phyloP scores from a whole-genome alignment of 2,113 vertebrate species.

The Lepus europaeus region DNA sequence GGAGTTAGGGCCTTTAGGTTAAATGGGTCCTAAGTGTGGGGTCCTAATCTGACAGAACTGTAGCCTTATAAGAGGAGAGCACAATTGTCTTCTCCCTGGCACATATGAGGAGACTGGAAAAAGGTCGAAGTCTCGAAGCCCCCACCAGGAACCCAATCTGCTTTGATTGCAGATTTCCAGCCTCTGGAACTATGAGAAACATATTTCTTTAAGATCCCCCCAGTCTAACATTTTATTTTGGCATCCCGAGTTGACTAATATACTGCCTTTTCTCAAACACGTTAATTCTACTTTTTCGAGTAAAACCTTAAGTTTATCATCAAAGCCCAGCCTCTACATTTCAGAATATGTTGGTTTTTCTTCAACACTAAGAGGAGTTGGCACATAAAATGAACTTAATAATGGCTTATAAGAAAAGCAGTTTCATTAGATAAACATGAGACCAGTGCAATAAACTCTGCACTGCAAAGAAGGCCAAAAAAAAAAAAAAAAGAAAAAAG shows the following conservation, averaged over 20 bases:
- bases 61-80: background rate
- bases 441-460: background rate
- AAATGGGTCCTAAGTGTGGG: background rate
- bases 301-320: constrained; percentile 7
- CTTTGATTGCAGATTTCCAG: background rate
- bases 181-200: background rate
- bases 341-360: constrained; percentile 24
- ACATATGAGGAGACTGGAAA: background rate
- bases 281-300: constrained; percentile 10
- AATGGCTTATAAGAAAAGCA: background rate
- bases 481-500: background rate
- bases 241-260: background rate
- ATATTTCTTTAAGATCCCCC: constrained; percentile 24
- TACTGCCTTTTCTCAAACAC: constrained; percentile 27
- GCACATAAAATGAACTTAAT: constrained; percentile 19
- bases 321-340: constrained; percentile 28
- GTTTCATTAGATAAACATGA: constrained; percentile 31
- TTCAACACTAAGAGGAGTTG: constrained; percentile 32
- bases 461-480: background rate
- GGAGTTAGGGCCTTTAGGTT: background rate
- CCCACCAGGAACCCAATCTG: background rate
- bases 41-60: background rate
- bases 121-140: background rate
- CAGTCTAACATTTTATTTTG: constrained; percentile 6
- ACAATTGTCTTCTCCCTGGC: background rate